Base-by-base conservation (phyloP, 2,797 vertebrate species). In the Hemitrygon akajei region DNA sequence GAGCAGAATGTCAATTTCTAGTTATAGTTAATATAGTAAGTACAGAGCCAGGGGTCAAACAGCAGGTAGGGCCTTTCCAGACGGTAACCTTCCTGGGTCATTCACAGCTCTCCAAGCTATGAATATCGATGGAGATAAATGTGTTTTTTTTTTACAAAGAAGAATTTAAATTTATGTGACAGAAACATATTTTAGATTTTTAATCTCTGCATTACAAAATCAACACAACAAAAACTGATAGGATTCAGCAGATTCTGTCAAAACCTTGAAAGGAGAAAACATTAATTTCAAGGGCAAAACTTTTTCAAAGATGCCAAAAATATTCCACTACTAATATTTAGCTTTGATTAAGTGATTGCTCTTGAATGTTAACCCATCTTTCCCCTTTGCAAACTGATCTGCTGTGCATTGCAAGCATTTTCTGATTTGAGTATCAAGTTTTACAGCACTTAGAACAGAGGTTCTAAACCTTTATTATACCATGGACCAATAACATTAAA, bases 1-100 rank as follows among this genome's bases (percentile, higher is more conserved):
- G 84, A 93, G 91, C 94, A 94, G 94, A 94, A 94, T 58, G 27
- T 94, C 95, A 93, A 94, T 95, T 94, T 94, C 58, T 93, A 14
- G 94, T 92, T 0, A 58, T 86, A 63, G 80, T 93, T 94, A 14
- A 0, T 30, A 94, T 93, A 79, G 84, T 60, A 94, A 22, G 86
- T 94, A 82, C 25, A 56, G 69, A 93, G 91, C 66, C 56, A 18
- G 40, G 40, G 91, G 91, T 93, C 91, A 93, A 75, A 47, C 71
- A 93, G 25, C 91, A 75, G 91, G 37, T 69, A 69, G 63, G 66
- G n/a, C 86, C 34, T 69, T 89, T 60, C 86, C 86, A 89, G 86
- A 69, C 18, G 60, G 60, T 69, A 89, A 69, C 60, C 86, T 89
- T 89, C 60, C 16, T 69, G n/a, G 86, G 60, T 63, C 60, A 66